Conservation (phyloP, 2,797 vertebrate species). For the Pipistrellus pygmaeus region DNA sequence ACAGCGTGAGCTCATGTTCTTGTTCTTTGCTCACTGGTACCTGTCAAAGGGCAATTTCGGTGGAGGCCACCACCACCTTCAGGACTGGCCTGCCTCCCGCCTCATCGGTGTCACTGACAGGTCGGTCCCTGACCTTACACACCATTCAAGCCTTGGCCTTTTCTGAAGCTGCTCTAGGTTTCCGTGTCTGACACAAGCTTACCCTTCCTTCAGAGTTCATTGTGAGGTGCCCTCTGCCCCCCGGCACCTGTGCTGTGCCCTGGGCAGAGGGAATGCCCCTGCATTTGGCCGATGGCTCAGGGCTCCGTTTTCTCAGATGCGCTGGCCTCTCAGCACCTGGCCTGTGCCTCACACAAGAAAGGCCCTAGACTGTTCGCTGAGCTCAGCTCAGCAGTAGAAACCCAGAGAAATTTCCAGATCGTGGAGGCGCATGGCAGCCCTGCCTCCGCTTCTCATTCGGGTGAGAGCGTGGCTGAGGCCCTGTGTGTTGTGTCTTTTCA, state of each 20-base stretch:
- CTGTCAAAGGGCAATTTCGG: not conserved
- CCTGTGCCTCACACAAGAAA: not conserved
- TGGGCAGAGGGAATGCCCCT: not conserved
- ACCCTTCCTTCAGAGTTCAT: too few species aligned
- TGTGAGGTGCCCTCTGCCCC: not conserved
- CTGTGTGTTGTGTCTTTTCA: constrained; percentile 81
- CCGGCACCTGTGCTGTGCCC: not conserved
- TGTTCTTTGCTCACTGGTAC: not conserved
- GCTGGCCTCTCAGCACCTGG: not conserved
- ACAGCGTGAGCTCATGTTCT: fast-evolving
- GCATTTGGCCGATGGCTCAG: fast-evolving
- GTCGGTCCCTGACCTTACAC: fast-evolving
- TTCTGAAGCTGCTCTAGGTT: not conserved
- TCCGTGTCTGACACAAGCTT: fast-evolving
- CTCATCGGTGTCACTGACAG: not conserved
- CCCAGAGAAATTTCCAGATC: fast-evolving
- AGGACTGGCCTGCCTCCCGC: not conserved
- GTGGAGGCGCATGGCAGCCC: fast-evolving
- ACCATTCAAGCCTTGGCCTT: not conserved
- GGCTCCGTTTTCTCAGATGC: not conserved
- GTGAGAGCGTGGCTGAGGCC: not conserved
- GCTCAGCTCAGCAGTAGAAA: not conserved
- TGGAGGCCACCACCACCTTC: not conserved
- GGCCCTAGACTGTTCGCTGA: not conserved
- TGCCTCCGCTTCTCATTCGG: not conserved